phyloP scores from a whole-genome alignment of 2,797 vertebrate species.

The Neopelma chrysocephalum region DNA sequence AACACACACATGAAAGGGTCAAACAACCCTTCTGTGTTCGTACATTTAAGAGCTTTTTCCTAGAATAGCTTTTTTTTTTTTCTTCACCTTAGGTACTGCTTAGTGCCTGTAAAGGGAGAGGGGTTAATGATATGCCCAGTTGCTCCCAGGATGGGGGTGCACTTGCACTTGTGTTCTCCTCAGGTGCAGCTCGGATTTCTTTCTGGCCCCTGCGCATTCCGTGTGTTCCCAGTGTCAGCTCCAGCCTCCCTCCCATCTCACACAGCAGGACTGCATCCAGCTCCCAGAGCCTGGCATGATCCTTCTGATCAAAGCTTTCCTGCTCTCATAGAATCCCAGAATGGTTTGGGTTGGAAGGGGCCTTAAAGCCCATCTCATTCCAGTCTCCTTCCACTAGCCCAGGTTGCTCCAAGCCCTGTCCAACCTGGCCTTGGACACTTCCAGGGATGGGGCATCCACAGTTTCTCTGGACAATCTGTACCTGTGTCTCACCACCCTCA shows the following conservation, averaged over 20 bases:
- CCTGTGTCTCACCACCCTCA: accelerated
- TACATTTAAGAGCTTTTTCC: neutral
- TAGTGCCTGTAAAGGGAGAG: constrained; percentile 8
- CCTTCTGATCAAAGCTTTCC: neutral
- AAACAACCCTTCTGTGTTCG: neutral
- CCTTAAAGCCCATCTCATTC: neutral
- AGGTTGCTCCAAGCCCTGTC: accelerated
- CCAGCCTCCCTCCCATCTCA: neutral
- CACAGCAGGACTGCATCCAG: neutral
- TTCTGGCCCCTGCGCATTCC: neutral
- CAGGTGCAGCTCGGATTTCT: neutral
- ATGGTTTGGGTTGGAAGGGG: neutral
- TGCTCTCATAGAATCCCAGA: neutral
- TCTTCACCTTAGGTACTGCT: neutral
- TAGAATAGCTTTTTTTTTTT: neutral
- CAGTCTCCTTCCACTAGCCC: accelerated
- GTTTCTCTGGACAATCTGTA: accelerated
- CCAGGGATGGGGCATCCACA: neutral
- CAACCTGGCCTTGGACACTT: accelerated
- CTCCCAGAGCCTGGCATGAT: neutral
- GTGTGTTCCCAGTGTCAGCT: neutral
- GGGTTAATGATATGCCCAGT: neutral
- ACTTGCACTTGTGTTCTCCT: neutral
- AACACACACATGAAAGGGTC: accelerated
- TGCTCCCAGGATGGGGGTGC: neutral